Conservation (phyloP, 2,113 vertebrate species). For the Crotalus tigris region DNA sequence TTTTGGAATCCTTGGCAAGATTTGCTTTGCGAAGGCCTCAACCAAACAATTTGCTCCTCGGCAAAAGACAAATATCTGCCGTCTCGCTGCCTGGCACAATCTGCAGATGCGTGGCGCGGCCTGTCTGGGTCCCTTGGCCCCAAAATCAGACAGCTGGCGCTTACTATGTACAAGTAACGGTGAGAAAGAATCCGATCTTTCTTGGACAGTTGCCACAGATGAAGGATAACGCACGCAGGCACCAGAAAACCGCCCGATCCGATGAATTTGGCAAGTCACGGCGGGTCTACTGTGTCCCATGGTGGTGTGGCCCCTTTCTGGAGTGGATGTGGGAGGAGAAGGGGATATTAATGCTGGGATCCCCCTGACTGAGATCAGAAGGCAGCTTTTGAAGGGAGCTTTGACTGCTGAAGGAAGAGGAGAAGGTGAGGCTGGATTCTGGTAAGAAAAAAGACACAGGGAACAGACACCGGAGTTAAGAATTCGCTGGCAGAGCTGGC, state of each 20-base stretch:
- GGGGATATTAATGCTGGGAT: rapidly evolving
- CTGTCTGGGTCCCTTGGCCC: not conserved
- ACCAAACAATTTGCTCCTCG: not conserved
- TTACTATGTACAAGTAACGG: rapidly evolving
- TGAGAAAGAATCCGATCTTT: not conserved
- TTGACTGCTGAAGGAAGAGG: not conserved
- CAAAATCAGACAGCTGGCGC: too few species aligned
- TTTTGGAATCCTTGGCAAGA: not conserved
- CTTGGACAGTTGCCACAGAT: too few species aligned
- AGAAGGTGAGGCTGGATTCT: slow-evolving; percentile 23
- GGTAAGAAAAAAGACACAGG: not conserved
- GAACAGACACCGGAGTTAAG: not conserved
- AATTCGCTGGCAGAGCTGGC: rapidly evolving
- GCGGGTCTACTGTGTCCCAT: not conserved
- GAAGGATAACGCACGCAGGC: not conserved
- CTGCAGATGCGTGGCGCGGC: not conserved
- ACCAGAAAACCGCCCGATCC: rapidly evolving
- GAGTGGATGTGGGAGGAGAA: rapidly evolving
- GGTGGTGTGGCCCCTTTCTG: rapidly evolving
- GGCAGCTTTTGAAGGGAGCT: not conserved
- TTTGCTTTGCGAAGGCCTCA: not conserved
- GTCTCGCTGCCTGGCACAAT: not conserved
- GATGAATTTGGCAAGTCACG: too few species aligned
- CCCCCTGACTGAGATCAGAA: rapidly evolving
- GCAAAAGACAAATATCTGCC: too few species aligned